Base-by-base conservation (phyloP, 1,140 invertebrate genomes). In the Drosophila nasuta region DNA sequence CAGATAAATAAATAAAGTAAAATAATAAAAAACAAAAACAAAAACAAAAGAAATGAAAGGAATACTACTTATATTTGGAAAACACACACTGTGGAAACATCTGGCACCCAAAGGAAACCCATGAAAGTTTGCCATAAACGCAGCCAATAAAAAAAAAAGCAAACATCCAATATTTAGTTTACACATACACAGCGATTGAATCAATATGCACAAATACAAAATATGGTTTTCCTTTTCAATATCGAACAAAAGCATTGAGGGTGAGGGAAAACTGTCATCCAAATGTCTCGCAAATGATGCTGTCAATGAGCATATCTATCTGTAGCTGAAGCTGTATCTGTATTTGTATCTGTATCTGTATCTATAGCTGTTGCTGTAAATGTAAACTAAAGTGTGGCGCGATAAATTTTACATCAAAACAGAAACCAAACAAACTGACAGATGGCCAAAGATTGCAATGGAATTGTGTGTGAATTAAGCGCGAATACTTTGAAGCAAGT, bases 191-290 rank as follows among this genome's bases (percentile, higher is more conserved):
- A 52, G 11, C n/a, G 28, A 35, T 33, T 59, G 62, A 82, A 82
- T 75, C 75, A 77, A 82, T 82, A 82, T 79, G 59, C 75, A 49
- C 46, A 78, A 52, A 52, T 52, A 13, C 30, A 13, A 54, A 33
- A 33, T 54, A 54, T 76, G 58, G 49, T 41, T 64, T 35, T 57
- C 15, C 35, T 57, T 17, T 51, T 60, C 60, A 57, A 54, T 28
- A 59, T 46, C 30, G 41, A 59, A 45, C 11, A 59, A 58, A 41
- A 28, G 57, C 41, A 6, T 5, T 17, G 15, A 58, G 38, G 25
- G 52, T 64, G 35, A 25, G 20, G 17, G n/a, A 56, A 69, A 69
- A 69, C 48, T 72, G 69, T 72, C 69, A 70, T 35, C 58, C 7
- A 41, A 71, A 66, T 66, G 51, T 66, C 25, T 56, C 10, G 13